Evolutionary conservation across 92 coral and sea anemone genomes (phyloP).

Genomic region (Zoanthus solanderi): DNA sequence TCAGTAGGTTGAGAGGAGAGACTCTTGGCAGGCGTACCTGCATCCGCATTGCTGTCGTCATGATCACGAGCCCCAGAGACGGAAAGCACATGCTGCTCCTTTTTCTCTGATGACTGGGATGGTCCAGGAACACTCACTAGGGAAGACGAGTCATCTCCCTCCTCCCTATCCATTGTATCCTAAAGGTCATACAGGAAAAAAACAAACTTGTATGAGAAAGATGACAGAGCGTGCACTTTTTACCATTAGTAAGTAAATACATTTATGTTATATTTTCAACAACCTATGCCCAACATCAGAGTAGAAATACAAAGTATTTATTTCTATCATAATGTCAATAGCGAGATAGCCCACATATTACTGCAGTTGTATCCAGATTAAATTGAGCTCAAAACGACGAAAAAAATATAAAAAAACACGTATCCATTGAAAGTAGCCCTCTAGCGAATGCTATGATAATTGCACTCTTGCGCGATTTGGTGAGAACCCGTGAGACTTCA

Average conservation of each 20-base stretch:
- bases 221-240: background rate
- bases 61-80: background rate
- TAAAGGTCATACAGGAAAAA: constrained; percentile 1
- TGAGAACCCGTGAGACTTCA: background rate
- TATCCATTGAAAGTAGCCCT: background rate
- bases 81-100: background rate
- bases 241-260: constrained; percentile 2
- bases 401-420: background rate
- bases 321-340: background rate
- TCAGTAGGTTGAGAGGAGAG: background rate
- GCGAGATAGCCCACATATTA: constrained; percentile 4
- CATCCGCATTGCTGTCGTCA: background rate
- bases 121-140: background rate
- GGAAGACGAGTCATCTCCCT: background rate
- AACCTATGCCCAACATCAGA: background rate
- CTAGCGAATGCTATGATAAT: constrained; percentile 1
- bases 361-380: background rate
- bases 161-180: background rate
- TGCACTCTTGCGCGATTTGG: constrained; percentile 6
- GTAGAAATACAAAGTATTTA: background rate
- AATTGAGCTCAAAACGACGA: constrained; percentile 2
- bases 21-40: background rate
- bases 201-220: background rate
- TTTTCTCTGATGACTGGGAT: background rate
- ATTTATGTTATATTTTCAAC: background rate